Evolutionary conservation across 2,888 invertebrate genomes (phyloP).

Genomic region (Cheiracanthium punctorium): DNA sequence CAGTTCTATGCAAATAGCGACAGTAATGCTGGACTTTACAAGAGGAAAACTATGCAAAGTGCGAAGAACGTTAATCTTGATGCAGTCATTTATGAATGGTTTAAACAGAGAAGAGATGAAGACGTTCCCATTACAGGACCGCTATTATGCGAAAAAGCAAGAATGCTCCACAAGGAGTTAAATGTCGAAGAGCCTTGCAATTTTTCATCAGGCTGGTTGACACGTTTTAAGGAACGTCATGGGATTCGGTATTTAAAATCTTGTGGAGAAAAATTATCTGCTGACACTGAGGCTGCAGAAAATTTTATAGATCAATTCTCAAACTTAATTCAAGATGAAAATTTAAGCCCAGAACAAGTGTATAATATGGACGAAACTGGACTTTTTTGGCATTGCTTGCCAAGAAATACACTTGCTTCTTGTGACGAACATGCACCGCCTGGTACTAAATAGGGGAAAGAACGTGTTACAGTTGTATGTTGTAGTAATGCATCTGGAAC

Average conservation of each 20-base stretch:
- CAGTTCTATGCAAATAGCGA: not conserved
- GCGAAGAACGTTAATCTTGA: not conserved
- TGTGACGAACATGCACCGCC: not conserved
- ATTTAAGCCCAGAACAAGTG: not conserved
- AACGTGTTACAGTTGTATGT: not conserved
- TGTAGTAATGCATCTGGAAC: constrained; percentile 10
- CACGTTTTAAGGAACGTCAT: not conserved
- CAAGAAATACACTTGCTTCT: not conserved
- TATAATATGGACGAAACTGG: not conserved
- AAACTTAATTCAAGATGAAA: not conserved
- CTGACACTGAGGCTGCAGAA: not conserved
- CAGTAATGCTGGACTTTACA: not conserved
- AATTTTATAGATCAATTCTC: not conserved
- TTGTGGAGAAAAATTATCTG: not conserved
- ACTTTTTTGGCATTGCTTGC: not conserved
- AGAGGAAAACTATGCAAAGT: not conserved
- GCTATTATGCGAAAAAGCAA: not conserved
- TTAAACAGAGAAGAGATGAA: not conserved
- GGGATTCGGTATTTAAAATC: not conserved
- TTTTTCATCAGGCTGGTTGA: not conserved
- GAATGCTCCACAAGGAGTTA: not conserved
- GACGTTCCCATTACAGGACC: not conserved
- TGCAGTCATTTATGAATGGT: not conserved
- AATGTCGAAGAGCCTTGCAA: not conserved
- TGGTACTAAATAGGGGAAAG: not conserved